phyloP scores from a whole-genome alignment of 2,113 vertebrate genomes.

The Microcebus jonahi region DNA sequence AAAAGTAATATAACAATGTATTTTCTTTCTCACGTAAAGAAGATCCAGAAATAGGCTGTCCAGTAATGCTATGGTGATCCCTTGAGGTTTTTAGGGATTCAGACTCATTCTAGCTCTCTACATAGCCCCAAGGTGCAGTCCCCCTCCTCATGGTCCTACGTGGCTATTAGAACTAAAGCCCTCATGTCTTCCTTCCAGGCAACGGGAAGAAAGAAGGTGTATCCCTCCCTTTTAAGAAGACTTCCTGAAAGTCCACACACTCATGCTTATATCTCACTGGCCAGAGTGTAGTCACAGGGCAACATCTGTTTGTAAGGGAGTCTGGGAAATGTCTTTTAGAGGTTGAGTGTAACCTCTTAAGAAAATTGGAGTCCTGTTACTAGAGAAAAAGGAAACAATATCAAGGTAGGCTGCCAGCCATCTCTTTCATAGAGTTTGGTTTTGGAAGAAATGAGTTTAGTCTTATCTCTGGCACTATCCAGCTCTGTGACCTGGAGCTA shows the following conservation, averaged over 20 bases:
- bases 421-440: background rate
- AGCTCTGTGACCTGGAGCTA: background rate
- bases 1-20: background rate
- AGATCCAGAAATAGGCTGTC: background rate
- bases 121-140: background rate
- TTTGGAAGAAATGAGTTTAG: constrained; percentile 1
- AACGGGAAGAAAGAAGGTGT: background rate
- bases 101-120: background rate
- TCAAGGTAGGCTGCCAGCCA: background rate
- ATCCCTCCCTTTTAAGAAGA: background rate
- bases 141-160: background rate
- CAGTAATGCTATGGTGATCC: background rate
- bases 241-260: background rate
- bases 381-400: background rate
- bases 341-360: background rate
- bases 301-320: background rate
- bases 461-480: background rate
- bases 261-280: background rate
- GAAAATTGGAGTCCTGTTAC: background rate
- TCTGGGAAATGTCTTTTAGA: background rate
- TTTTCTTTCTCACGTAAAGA: background rate
- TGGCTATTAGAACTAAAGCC: background rate
- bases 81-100: background rate
- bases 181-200: background rate
- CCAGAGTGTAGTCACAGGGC: background rate